These are phyloP conservation scores for Phorcus lineatus DNA, from an alignment of 2,888 invertebrate species.

Conservation along the genomic window DNA sequence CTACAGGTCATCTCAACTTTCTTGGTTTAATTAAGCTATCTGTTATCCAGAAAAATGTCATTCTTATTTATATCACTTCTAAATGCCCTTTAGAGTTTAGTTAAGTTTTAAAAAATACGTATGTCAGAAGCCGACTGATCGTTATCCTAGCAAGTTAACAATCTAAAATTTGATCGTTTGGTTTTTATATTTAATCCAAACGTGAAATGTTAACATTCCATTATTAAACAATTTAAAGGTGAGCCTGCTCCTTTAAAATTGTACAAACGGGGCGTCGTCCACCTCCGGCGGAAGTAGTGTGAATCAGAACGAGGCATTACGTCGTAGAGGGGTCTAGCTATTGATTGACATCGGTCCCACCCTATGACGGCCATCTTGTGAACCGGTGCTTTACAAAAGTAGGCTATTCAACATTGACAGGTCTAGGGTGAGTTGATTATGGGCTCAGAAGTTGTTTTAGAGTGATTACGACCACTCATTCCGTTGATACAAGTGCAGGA, in stretches of 20 bases:
- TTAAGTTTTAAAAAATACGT: too few species aligned
- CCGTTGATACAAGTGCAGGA: neutral
- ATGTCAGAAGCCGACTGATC: neutral
- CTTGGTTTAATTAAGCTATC: too few species aligned
- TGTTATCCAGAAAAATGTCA: too few species aligned
- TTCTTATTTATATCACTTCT: too few species aligned
- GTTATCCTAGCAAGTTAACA: neutral
- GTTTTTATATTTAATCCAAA: neutral
- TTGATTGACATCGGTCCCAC: constrained; percentile 38
- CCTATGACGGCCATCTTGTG: constrained; percentile 44
- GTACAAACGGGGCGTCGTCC: neutral
- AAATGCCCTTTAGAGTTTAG: too few species aligned
- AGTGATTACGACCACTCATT: neutral
- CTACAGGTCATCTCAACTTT: too few species aligned
- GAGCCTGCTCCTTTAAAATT: neutral
- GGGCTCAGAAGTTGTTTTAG: constrained; percentile 1
- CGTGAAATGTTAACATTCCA: neutral
- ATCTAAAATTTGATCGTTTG: neutral
- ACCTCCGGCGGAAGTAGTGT: constrained; percentile 27
- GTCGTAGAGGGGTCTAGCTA: constrained; percentile 43
- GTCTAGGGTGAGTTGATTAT: constrained; percentile 23
- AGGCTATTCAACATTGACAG: constrained; percentile 18
- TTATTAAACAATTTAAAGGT: neutral
- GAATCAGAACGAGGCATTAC: constrained; percentile 36
- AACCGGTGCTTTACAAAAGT: constrained; percentile 39